These are phyloP conservation scores for Campylomormyrus numenius DNA, from an alignment of 2,113 vertebrate species.

Conservation along the genomic window DNA sequence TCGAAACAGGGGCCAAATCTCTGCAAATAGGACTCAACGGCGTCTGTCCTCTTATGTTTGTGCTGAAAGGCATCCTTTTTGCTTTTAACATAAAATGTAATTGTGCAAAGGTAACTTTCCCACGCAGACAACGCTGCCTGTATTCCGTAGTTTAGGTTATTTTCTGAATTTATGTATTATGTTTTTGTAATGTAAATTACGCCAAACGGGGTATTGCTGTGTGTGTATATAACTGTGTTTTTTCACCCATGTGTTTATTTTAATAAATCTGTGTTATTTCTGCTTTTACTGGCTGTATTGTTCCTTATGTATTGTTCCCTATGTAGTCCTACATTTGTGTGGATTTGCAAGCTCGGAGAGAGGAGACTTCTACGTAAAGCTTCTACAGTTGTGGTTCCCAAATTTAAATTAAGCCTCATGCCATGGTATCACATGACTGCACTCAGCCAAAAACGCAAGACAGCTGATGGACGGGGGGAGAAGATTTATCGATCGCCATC, in stretches of 20 bases:
- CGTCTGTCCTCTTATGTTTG: constrained; percentile 30
- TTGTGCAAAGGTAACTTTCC: constrained; percentile 20
- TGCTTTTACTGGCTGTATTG: constrained; percentile 19
- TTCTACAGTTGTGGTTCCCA: constrained; percentile 36
- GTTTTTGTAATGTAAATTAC: constrained; percentile 40
- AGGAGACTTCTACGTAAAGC: constrained; percentile 28
- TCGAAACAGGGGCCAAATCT: constrained; percentile 18
- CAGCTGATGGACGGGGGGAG: constrained; percentile 69
- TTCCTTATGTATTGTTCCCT: constrained; percentile 27
- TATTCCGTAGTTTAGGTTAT: constrained; percentile 29
- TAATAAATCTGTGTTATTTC: constrained; percentile 9
- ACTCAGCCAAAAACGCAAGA: constrained; percentile 35
- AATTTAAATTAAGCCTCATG: constrained; percentile 57
- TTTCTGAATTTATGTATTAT: not conserved
- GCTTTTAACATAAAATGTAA: constrained; percentile 2
- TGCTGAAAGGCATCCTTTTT: constrained; percentile 16
- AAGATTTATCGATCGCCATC: not conserved
- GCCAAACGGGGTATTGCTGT: constrained; percentile 60
- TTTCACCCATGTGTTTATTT: constrained; percentile 23
- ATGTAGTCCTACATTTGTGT: constrained; percentile 25
- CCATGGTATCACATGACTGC: constrained; percentile 66
- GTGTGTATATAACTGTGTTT: not conserved
- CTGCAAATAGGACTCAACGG: not conserved
- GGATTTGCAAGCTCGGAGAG: not conserved
- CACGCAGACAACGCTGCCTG: constrained; percentile 18